Base-by-base conservation (phyloP, 2,888 invertebrate species). In the Nebria brevicollis region DNA sequence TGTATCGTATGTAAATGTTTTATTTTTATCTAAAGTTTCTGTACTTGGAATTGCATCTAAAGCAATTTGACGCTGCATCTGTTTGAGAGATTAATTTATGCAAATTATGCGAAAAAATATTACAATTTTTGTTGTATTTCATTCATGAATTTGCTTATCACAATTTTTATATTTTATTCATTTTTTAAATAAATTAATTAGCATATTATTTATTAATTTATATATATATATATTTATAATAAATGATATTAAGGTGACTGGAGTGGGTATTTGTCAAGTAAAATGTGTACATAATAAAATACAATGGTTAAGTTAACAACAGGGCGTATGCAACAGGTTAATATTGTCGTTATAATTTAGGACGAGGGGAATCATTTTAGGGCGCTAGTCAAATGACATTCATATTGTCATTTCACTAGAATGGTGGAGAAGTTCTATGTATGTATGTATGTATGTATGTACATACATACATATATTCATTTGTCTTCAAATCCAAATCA, bases 391-490 rank as follows among this genome's bases (percentile, higher is more conserved):
- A 34, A 34, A 34, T 34, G 34, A 34, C 34, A 34, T 34, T 34
- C 5, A 34, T 54, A 54, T 54, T 7, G 54, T 54, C 54, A 54
- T 13, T 54, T 54, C 34, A 34, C 5, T 34, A 4, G 34, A 34
- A 34, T 34, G 34, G 34, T 34, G 34, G 34, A 34, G 34, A 5
- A 34, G 13, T 54, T 54, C 2, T 13, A 54, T 11, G 54, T 54
- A 54, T 54, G 13, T 13, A 54, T 11, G 54, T 54, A 54, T 54
- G 13, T 54, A 54, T 54, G 54, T 54, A 54, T 54, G 54, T 54
- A 13, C 8, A 7, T 54, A 54, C 7, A 7, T 82, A 68, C 66
- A 75, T 73, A 75, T 74, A 74, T 54, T 79, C 79, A 79, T 78
- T 78, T 73, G 72, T 54, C 81, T 42, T 43, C 34, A 54, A 54